phyloP scores from a whole-genome alignment of 2,888 invertebrate genomes.

The Caenorhabditis auriculariae region DNA sequence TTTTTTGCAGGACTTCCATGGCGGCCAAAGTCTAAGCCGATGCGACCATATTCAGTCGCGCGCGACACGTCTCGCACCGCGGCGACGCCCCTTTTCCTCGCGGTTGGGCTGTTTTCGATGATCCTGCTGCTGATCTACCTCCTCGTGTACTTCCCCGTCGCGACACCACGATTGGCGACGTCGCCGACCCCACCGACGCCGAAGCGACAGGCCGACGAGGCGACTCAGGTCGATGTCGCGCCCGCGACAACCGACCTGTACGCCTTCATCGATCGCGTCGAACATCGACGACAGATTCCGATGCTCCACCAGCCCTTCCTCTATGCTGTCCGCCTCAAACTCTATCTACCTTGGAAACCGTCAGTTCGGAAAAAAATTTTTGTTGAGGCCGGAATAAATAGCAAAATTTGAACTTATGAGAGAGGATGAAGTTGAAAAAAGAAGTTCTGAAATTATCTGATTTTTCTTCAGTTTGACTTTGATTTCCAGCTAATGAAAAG shows the following conservation, averaged over 20 bases:
- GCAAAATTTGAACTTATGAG: no score
- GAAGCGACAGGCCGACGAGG: no score
- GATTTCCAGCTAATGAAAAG: no score
- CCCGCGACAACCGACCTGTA: slow-evolving; percentile 10
- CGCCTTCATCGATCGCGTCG: slow-evolving; percentile 18
- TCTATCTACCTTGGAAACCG: slow-evolving; percentile 37
- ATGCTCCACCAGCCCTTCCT: slow-evolving; percentile 29
- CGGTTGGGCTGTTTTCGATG: slow-evolving; percentile 22
- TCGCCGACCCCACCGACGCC: slow-evolving; percentile 3
- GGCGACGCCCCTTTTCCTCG: slow-evolving; percentile 22
- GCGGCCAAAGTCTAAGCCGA: slow-evolving; percentile 6
- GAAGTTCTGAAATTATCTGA: no score
- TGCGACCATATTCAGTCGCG: slow-evolving; percentile 21
- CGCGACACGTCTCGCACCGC: slow-evolving; percentile 17
- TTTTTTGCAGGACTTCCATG: slow-evolving; percentile 14
- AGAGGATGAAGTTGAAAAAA: no score
- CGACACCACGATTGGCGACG: slow-evolving; percentile 1
- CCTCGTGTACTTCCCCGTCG: slow-evolving; percentile 21
- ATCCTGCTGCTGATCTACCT: slow-evolving; percentile 33
- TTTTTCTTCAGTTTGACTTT: no score
- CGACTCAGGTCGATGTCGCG: neutral
- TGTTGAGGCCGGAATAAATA: neutral
- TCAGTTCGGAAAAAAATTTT: slow-evolving; percentile 8
- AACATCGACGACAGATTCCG: slow-evolving; percentile 35
- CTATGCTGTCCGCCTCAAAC: slow-evolving; percentile 33